Conservation (phyloP, 2,797 vertebrate species). For the Gallinago stenura region DNA sequence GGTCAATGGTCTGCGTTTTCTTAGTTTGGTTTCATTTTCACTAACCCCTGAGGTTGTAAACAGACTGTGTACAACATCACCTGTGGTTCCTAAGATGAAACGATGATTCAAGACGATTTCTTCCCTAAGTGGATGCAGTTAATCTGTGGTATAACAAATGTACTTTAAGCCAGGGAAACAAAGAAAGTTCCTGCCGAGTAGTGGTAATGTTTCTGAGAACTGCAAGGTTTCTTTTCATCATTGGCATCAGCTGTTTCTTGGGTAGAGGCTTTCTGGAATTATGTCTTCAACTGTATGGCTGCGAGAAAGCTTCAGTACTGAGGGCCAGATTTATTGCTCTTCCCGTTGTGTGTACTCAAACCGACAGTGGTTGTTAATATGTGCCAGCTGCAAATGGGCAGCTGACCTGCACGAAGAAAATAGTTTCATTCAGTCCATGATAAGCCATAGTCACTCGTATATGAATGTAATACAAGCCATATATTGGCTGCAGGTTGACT, state of each 20-base stretch:
- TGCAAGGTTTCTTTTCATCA: fast-evolving
- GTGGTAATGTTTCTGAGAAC: conserved; percentile 30
- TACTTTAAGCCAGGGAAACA: conserved; percentile 1
- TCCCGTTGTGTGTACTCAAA: neutral
- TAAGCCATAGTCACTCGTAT: neutral
- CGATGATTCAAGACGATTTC: conserved; percentile 56
- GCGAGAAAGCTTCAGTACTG: neutral
- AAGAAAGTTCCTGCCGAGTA: conserved; percentile 22
- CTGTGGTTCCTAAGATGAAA: conserved; percentile 72
- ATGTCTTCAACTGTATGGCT: neutral
- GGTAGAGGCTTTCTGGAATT: neutral
- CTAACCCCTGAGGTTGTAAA: conserved; percentile 68
- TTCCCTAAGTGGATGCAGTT: conserved; percentile 57
- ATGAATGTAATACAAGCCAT: neutral
- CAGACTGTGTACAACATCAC: conserved; percentile 62
- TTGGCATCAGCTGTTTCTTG: neutral
- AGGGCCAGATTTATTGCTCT: neutral
- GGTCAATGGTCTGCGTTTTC: conserved; percentile 53
- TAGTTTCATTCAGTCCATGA: neutral
- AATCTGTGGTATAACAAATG: conserved; percentile 64
- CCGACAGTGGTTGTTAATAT: neutral
- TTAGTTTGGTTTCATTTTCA: conserved; percentile 67
- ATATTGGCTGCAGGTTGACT: neutral
- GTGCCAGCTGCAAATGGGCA: neutral
- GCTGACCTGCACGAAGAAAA: neutral